These are phyloP conservation scores for Mus spretus DNA, from an alignment of 2,797 vertebrate genomes.

Conservation along the genomic window DNA sequence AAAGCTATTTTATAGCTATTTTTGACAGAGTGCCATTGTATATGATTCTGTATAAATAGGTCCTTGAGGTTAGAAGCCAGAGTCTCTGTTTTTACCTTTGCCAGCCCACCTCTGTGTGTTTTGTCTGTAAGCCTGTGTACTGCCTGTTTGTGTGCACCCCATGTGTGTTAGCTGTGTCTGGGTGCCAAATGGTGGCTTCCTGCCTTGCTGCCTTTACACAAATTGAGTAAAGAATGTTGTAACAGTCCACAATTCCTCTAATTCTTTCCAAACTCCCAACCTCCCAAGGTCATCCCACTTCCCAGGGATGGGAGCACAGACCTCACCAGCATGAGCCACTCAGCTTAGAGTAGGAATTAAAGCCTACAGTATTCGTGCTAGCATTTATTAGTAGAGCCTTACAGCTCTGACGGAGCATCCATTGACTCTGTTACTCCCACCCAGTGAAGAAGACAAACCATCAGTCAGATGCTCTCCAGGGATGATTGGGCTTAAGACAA, in stretches of 20 bases:
- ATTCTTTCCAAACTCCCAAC: background rate
- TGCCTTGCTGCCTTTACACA: too few relatives aligned
- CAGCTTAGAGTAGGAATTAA: background rate
- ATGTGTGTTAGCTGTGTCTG: background rate
- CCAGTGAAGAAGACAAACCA: background rate
- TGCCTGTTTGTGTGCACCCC: background rate
- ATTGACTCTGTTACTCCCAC: background rate
- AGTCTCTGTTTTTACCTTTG: background rate
- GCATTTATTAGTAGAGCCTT: background rate
- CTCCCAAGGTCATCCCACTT: background rate
- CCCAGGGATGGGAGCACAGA: background rate
- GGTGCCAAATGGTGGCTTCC: background rate
- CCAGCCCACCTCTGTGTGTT: background rate
- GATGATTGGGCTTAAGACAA: background rate
- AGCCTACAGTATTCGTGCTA: background rate
- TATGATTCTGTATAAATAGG: background rate
- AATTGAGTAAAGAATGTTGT: background rate
- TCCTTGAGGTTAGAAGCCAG: background rate
- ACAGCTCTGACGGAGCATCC: background rate
- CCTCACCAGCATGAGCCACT: background rate
- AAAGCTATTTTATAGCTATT: background rate
- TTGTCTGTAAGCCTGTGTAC: background rate
- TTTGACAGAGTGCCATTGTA: background rate
- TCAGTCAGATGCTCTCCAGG: background rate
- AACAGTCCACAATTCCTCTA: background rate